Conservation (phyloP, 2,113 vertebrate genomes). For the Cavia porcellus region DNA sequence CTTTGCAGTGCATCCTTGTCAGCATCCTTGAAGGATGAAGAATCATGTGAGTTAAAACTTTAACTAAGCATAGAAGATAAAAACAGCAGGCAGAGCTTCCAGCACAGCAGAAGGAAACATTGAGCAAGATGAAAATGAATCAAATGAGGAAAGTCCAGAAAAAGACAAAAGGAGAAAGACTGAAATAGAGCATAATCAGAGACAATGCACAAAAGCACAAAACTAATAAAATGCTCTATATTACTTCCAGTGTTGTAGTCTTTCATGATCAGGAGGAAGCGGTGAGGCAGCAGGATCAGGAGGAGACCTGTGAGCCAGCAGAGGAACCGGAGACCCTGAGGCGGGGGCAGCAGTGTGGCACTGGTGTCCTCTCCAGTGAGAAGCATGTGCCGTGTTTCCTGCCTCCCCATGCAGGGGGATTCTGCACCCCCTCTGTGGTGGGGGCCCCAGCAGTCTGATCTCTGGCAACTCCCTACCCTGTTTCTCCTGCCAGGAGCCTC, state of each 20-base stretch:
- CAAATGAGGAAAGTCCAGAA: background rate
- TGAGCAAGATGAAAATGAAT: background rate
- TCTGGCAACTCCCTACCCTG: no score
- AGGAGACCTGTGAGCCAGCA: no score
- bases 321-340: no score
- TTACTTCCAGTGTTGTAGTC: no score
- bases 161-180: background rate
- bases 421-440: background rate
- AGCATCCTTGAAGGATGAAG: no score
- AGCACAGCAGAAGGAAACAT: no score
- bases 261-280: no score
- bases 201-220: background rate
- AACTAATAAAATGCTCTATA: background rate
- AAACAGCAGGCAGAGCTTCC: background rate
- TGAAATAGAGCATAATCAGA: background rate
- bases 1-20: background rate
- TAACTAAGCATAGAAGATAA: background rate
- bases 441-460: background rate
- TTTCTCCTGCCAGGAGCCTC: no score
- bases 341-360: no score
- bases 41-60: background rate
- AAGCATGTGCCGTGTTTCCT: no score
- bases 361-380: no score
- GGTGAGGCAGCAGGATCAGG: background rate
- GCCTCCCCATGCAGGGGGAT: no score